Base-by-base conservation (phyloP, 2,888 invertebrate genomes). In the Agelastica alni region DNA sequence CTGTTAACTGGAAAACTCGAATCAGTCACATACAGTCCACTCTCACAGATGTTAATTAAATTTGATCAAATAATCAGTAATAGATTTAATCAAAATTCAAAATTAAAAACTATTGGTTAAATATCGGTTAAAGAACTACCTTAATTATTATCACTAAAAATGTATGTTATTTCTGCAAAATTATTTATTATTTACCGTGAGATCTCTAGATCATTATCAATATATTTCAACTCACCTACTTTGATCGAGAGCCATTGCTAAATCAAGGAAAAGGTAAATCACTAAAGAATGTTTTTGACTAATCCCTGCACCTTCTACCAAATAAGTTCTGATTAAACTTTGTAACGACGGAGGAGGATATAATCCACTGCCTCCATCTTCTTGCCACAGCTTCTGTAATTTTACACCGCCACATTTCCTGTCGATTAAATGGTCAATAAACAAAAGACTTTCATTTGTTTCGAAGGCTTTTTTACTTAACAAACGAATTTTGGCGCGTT, bases 271-370 rank as follows among this genome's bases (percentile, higher is more conserved):
- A 1, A 93, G 78, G 66, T 96, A 96, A 14, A 91, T 81, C 9
- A 91, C 82, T 1, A 96, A 79, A 5, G 86, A 85, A 68, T 93
- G 92, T 69, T 94, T 95, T 58, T 84, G 81, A 18, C 83, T 80
- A 7, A 87, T 80, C 0, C 86, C 80, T 0, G 87, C 79, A 36
- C 83, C 81, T 0, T 88, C 85, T 12, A 88, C 71, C 20, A 95
- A 78, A 76, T 91, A 91, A 3, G 88, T 83, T 1, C 88, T 81
- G 13, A 95, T 76, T 31, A 94, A 75, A 0, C 91, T 84, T 73
- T 92, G 90, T 20, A 95, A 76, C 0, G 91, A 91, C 0, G 88
- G 85, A 0, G 95, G 93, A 0, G 95, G 95, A 78, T 95, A 96
- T 2, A 84, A 71, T 0, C 88, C 87, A 26, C 76, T 77, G 18